Conservation (phyloP, 2,888 invertebrate species). For the Anoncus sp. region DNA sequence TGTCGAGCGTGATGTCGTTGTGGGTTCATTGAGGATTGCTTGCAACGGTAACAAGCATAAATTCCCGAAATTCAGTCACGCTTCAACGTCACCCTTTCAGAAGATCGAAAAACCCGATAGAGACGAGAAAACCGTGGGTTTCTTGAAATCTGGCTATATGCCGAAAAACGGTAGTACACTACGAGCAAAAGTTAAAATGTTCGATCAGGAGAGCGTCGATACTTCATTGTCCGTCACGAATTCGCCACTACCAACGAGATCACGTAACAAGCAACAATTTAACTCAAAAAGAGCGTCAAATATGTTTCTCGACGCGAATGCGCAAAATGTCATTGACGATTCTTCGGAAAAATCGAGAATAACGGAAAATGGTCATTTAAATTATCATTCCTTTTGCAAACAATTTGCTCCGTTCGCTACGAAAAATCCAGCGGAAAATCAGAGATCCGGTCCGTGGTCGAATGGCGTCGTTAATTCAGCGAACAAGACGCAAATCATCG, state of each 20-base stretch:
- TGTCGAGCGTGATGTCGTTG: slow-evolving; percentile 47
- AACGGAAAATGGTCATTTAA: slow-evolving; percentile 71
- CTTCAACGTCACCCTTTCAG: slow-evolving; percentile 79
- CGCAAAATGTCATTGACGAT: slow-evolving; percentile 62
- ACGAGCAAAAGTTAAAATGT: slow-evolving; percentile 75
- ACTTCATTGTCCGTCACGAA: neutral
- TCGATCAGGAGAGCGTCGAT: slow-evolving; percentile 66
- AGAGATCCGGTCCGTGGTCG: slow-evolving; percentile 50
- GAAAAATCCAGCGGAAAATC: slow-evolving; percentile 59
- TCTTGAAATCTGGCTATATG: slow-evolving; percentile 69
- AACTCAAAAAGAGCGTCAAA: slow-evolving; percentile 30
- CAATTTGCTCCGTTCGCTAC: slow-evolving; percentile 69
- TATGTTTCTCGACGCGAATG: slow-evolving; percentile 29
- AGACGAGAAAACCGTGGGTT: slow-evolving; percentile 55
- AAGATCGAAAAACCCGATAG: slow-evolving; percentile 72
- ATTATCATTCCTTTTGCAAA: slow-evolving; percentile 76
- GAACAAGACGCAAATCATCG: neutral
- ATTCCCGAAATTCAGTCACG: slow-evolving; percentile 76
- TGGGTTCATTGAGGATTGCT: slow-evolving; percentile 55
- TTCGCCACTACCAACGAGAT: slow-evolving; percentile 38
- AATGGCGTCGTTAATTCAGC: slow-evolving; percentile 11
- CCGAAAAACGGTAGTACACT: slow-evolving; percentile 71
- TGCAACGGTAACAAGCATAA: slow-evolving; percentile 38
- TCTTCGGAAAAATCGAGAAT: slow-evolving; percentile 44
- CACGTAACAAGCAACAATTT: slow-evolving; percentile 63